Base-by-base conservation (phyloP, 1,140 invertebrate genomes). In the Pseudomyrmex pallidus region DNA sequence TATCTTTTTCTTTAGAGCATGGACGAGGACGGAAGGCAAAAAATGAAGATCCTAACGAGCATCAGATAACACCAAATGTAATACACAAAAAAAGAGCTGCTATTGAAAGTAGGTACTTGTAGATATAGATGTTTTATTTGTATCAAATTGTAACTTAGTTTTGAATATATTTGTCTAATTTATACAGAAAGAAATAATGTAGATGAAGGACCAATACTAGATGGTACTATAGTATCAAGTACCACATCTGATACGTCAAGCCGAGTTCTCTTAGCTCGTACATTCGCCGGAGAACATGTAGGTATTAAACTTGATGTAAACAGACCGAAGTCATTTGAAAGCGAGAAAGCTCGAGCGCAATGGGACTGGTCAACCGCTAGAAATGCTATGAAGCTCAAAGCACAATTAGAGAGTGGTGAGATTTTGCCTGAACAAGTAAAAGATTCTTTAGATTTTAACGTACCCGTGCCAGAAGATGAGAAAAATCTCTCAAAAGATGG, bases 331-430 rank as follows among this genome's bases (percentile, higher is more conserved):
- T 89, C 85, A 1, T 95, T 95, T 68, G 93, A 94, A 61, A 95
- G 68, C 61, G 91, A 96, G 5, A 93, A 94, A n/a, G 94, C 94
- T 0, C 92, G 95, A 25, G 80, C 95, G 1, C 94, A 95, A 52
- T 97, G 96, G 96, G 93, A 96, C 66, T 95, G 95, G 64, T 94
- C 95, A 9, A 94, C 95, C 0, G 95, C 95, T 0, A 92, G 94
- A 15, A 95, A 96, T 57, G 95, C 95, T 20, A 90, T 95, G 61
- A 95, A 94, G 63, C 85, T 96, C 8, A 96, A 96, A 90, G 86
- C 93, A 25, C 94, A 95, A 84, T 91, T 96, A 17, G 95, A 96
- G 89, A 95, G 93, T 35, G 96, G 96, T 0, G 95, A 96, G 91
- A 94, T 96, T 35, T 94, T 95, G 46, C 91, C 95, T 0, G 95